Percentiles rank a stretch among this genome's conserved stretches.
These are phyloP conservation scores for Zingel zingel DNA, from an alignment of 2,113 vertebrate genomes.

Conservation along the genomic window DNA sequence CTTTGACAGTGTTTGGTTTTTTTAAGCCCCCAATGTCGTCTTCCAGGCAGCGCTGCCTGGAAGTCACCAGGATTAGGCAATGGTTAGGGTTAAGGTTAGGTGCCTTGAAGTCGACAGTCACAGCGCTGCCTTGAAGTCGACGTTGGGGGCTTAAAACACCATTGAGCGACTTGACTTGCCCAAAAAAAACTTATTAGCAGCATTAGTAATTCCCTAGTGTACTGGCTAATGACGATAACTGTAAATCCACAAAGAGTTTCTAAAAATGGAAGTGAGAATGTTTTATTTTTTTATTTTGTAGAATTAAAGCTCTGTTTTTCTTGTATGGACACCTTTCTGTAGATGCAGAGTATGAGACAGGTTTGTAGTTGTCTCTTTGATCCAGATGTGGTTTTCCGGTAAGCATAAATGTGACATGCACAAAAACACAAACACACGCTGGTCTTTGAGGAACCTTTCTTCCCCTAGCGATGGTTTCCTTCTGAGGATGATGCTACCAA, in stretches of 20 bases:
- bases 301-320: neutral
- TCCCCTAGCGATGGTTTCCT: constrained; percentile 50
- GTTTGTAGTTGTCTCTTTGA: neutral
- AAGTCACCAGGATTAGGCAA: no score
- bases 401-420: neutral
- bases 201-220: neutral
- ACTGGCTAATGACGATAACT: neutral
- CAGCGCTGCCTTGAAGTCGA: no score
- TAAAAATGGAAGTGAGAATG: no score
- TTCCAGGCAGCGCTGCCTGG: no score
- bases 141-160: no score
- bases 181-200: neutral
- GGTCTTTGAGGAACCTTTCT: neutral
- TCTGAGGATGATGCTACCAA: constrained; percentile 38
- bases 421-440: neutral
- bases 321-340: neutral
- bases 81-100: no score
- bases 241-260: neutral
- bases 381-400: neutral
- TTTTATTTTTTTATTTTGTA: no score
- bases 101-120: no score
- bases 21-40: no score
- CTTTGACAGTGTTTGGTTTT: no score
- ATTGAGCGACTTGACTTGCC: neutral
- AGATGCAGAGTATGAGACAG: neutral